Conservation (phyloP, 1,140 invertebrate species). For the Rhagoletis zephyria region DNA sequence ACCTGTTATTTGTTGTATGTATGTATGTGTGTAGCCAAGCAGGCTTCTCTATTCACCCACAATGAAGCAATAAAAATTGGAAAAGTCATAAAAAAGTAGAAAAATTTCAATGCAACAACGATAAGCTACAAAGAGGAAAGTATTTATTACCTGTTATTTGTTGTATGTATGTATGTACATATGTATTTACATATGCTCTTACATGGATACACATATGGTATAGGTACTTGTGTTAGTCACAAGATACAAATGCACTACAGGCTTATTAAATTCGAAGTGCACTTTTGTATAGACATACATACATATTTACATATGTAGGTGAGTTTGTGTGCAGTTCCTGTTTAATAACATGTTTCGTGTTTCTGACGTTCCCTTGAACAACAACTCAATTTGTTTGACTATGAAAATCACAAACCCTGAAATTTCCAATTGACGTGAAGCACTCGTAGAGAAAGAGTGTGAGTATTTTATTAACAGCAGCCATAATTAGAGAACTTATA, state of each 20-base stretch:
- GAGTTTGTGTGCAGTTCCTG: conserved; percentile 10
- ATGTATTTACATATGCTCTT: neutral
- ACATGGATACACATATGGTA: neutral
- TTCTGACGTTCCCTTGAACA: neutral
- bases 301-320: neutral
- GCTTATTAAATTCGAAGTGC: neutral
- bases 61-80: conserved; percentile 31
- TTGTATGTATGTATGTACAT: conserved; percentile 24
- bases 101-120: neutral
- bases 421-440: conserved; percentile 31
- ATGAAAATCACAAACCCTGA: neutral
- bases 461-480: neutral
- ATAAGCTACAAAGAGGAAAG: neutral
- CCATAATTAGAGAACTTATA: too few relatives aligned
- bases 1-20: neutral
- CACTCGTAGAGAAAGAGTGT: neutral
- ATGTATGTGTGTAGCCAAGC: neutral
- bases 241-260: conserved; percentile 8
- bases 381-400: conserved; percentile 24
- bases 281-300: neutral
- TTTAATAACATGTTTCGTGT: conserved; percentile 42
- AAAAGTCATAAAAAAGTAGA: conserved; percentile 8
- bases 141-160: conserved; percentile 48
- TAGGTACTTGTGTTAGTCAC: neutral
- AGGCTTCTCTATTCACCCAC: conserved; percentile 11